Base-by-base conservation (phyloP, 2,797 vertebrate species). In the Carapus acus region DNA sequence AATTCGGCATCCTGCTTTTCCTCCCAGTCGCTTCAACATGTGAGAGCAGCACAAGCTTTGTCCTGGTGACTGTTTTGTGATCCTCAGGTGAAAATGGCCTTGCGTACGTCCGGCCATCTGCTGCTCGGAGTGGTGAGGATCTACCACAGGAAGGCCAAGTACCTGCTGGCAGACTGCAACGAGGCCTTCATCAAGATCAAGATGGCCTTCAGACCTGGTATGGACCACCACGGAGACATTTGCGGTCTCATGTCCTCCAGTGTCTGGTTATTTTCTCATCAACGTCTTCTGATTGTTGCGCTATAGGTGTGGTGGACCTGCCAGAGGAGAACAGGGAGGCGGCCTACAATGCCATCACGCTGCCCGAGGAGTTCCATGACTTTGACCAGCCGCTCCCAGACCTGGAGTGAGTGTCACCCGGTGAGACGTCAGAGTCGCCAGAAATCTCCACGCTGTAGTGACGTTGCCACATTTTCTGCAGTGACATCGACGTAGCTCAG, bases 171-270 rank as follows among this genome's bases (percentile, higher is more conserved):
- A 59, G 93, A 96, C 76, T 96, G 93, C 80, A 96, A 96, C 45
- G 93, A 96, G 68, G 93, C 93, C 8, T 96, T 96, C 78, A 95
- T 96, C 80, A 96, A 96, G 85, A 96, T 96, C 83, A 96, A 96
- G 82, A 96, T 96, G 93, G 93, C 93, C 54, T 96, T 96, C 74
- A 88, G 93, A 71, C 93, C 93, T 89, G 93, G 93, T 95, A 83
- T 15, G 13, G 3, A 13, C 27, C 3, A 17, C 4, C 40, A 47
- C 33, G 27, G 12, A 15, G 3, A 12, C 15, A 38, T 2, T 36
- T 8, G n/a, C n/a, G n/a, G n/a, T n/a, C n/a, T n/a, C n/a, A n/a
- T n/a, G n/a, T n/a, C n/a, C n/a, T n/a, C n/a, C n/a, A n/a, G n/a
- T n/a, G n/a, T n/a, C n/a, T n/a, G n/a, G n/a, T n/a, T n/a, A 11